Evolutionary conservation across 2,797 vertebrate genomes (phyloP), one percentile per base, ranked within the genome.

Genomic region (Lophotriccus pileatus): DNA sequence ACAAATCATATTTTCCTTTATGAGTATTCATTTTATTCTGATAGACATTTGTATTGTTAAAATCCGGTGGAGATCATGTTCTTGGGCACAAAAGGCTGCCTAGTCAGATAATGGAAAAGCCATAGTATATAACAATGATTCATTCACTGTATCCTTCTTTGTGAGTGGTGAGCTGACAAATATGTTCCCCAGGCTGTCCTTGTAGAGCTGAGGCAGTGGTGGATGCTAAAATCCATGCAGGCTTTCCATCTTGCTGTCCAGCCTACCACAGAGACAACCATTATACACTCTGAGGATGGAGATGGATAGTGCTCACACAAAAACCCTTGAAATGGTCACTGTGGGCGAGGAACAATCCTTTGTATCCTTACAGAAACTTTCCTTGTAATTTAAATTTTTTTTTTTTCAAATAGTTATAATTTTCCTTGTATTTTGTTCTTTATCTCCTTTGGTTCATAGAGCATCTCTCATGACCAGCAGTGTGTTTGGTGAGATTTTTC

Each of bases 91-190:
- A 88, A 87, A 82, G 58, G 9, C 53, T 79, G 62, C 55, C 82
- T 86, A 66, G 90, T 77, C 84, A 92, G 84, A 50, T 72, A 85
- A 58, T 78, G 75, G 82, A 84, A 89, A 90, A 64, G n/a, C 55
- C 86, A 50, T 50, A 3, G 41, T 63, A 47, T 49, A 8, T 63
- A 87, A 52, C 70, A 91, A 24, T 93, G 84, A 89, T 94, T 96
- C 95, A 90, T 91, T 91, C 84, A 80, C 19, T 2, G 12, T 73
- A 60, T 50, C 87, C 64, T 56, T 86, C 60, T 94, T 34, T 76
- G 76, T 91, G 92, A 86, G 66, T 87, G 36, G 58, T 36, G 91
- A 95, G 60, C 62, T 94, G 88, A 89, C 87, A 92, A 47, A 87
- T 80, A n/a, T 34, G 43, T 49, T 95, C 90, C 87, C 73, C 87